Evolutionary conservation across 2,888 invertebrate species (phyloP), one percentile per base, ranked within the genome.

Genomic region (Glyphotaelius pellucidus): DNA sequence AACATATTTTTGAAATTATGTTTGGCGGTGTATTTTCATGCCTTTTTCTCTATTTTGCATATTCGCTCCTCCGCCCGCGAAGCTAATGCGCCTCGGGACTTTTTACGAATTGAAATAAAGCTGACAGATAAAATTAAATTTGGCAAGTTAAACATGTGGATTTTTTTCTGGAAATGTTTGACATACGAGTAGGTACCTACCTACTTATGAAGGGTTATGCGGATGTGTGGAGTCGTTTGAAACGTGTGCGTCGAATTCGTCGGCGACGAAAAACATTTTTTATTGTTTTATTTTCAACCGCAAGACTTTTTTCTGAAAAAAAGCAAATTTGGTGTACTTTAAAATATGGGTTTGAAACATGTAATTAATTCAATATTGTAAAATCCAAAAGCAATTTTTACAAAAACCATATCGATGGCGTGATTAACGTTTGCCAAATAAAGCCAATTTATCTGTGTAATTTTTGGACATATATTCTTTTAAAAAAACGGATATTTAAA

Each of bases 21-120:
- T 67, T 87, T 32, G 87, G 47, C n/a, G 87, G 31, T 87, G 52
- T 31, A 87, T 52, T 87, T 67, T 87, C n/a, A 35, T 67, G 32
- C 32, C 52, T 67, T 87, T 30, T 52, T 31, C 87, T 67, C 87
- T 87, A 87, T 87, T 87, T 87, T 87, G 87, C 87, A 87, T 87
- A 87, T 52, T 87, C 19, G 52, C 67, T 67, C 32, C 52, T 31
- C 52, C 42, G 31, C 32, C 31, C 11, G 15, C 87, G 52, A 32
- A 35, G 52, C 31, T 81, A 47, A 83, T 83, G 47, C 47, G 90
- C 83, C 81, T 81, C 81, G 83, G 83, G 81, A 81, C 90, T 90
- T 52, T 90, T 90, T 81, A 83, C 80, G 90, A 90, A 90, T 90
- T 90, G 90, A 90, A 90, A 90, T 83, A 89, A 81, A 90, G 83